Evolutionary conservation across 1,140 invertebrate species (phyloP).

Genomic region (Heliconius melpomene): DNA sequence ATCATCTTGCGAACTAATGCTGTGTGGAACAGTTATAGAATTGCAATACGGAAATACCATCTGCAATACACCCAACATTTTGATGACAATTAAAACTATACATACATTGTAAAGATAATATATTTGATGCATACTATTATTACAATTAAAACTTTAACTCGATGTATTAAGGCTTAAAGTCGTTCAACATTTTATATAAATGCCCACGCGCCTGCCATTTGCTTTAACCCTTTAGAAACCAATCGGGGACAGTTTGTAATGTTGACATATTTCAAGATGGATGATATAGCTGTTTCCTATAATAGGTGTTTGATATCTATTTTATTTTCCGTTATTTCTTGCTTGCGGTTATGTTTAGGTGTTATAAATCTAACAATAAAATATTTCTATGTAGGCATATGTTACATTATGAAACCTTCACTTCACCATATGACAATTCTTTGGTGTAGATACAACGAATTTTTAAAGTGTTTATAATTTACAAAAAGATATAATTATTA

Average conservation of each 20-base stretch:
- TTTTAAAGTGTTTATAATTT: no score
- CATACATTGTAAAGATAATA: neutral
- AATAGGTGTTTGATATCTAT: conserved; percentile 47
- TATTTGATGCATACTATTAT: neutral
- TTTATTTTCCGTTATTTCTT: conserved; percentile 40
- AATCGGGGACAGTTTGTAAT: conserved; percentile 43
- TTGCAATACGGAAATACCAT: conserved; percentile 28
- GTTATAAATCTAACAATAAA: conserved; percentile 5
- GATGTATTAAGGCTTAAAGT: neutral
- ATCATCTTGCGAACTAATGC: neutral
- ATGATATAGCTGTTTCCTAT: conserved; percentile 45
- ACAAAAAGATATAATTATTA: no score
- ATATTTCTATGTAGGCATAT: neutral
- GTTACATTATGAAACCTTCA: neutral
- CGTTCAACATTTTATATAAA: neutral
- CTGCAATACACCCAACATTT: conserved; percentile 2
- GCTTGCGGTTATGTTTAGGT: neutral
- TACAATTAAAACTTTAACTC: neutral
- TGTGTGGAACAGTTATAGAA: neutral
- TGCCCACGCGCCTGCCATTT: conserved; percentile 22
- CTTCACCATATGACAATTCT: no score
- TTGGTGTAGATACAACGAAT: no score
- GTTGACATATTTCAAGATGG: conserved; percentile 48
- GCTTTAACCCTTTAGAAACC: conserved; percentile 42
- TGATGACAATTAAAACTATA: neutral